Evolutionary conservation across 2,888 invertebrate species (phyloP).

Genomic region (Troides aeacus): DNA sequence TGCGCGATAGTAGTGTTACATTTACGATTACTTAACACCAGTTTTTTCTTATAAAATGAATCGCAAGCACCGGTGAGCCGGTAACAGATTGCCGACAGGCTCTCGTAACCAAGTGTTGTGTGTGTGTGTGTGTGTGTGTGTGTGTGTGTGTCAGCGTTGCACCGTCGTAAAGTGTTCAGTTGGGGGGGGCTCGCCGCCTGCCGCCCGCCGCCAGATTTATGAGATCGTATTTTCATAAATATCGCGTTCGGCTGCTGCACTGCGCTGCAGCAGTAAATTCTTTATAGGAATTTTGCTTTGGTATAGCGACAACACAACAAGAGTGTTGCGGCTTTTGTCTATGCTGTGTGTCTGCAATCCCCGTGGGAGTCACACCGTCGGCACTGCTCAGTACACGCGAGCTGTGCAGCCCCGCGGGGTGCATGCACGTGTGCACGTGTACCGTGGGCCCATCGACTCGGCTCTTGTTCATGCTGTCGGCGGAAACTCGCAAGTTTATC

Average conservation of each 20-base stretch:
- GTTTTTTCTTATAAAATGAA: no score
- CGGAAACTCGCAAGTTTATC: no score
- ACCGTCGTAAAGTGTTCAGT: conserved; percentile 26
- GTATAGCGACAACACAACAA: no score
- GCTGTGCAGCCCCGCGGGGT: no score
- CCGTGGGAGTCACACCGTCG: not conserved
- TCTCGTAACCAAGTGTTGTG: conserved; percentile 3
- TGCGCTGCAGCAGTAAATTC: conserved; percentile 22
- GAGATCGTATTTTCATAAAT: conserved; percentile 28
- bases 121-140: no score
- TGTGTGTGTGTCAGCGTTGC: not conserved
- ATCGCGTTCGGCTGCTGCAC: conserved; percentile 22
- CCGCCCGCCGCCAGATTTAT: conserved; percentile 18
- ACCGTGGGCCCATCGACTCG: no score
- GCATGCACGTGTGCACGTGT: no score
- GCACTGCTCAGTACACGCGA: no score
- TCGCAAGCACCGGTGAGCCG: not conserved
- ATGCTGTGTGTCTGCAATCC: not conserved
- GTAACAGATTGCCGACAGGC: conserved; percentile 5
- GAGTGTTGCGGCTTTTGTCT: no score
- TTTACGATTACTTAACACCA: no score
- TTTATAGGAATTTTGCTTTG: conserved; percentile 18
- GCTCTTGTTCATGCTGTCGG: no score
- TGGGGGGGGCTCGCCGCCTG: not conserved
- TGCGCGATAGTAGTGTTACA: no score